A percentile compares a stretch with the other conserved stretches of the same genome.
Conservation (phyloP, 30 jellyfish, hydroid and myxozoan genomes). For the Catostylus mosaicus region DNA sequence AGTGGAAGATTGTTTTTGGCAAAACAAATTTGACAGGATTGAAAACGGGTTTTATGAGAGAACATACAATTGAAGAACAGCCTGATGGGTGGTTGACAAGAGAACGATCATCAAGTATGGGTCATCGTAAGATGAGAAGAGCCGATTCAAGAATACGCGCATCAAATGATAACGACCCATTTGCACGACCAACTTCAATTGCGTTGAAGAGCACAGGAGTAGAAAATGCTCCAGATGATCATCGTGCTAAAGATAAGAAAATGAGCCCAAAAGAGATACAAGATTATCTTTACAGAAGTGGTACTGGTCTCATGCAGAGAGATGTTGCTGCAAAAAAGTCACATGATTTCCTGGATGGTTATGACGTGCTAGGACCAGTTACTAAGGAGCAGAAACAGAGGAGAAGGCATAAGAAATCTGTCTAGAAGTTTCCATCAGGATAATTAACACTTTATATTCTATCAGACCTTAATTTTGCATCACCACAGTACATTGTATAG, state of each 20-base stretch:
- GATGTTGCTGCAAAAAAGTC: conserved; percentile 48
- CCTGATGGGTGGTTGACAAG: conserved; percentile 1
- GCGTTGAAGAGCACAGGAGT: conserved; percentile 12
- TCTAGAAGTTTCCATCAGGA: too few relatives aligned
- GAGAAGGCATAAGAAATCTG: conserved; percentile 3
- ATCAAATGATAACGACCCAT: conserved; percentile 6
- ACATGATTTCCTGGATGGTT: conserved; percentile 23
- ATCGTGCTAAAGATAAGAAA: not conserved
- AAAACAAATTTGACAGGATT: conserved; percentile 20
- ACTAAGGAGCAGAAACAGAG: conserved; percentile 47
- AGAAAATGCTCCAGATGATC: conserved; percentile 20
- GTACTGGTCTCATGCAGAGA: conserved; percentile 22
- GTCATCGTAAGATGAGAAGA: conserved; percentile 58
- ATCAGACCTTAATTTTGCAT: too few relatives aligned
- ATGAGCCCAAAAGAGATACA: conserved; percentile 45
- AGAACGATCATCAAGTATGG: conserved; percentile 37
- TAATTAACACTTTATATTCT: too few relatives aligned
- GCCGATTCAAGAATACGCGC: conserved; percentile 8
- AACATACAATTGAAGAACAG: conserved; percentile 35
- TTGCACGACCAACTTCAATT: conserved; percentile 32
- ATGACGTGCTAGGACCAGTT: conserved; percentile 44
- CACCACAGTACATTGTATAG: too few relatives aligned
- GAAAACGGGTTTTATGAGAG: conserved; percentile 21
- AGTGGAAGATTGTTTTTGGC: conserved; percentile 61
- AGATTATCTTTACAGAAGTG: conserved; percentile 22